phyloP scores from a whole-genome alignment of 2,888 invertebrate genomes.

The Yponomeuta sedellus region DNA sequence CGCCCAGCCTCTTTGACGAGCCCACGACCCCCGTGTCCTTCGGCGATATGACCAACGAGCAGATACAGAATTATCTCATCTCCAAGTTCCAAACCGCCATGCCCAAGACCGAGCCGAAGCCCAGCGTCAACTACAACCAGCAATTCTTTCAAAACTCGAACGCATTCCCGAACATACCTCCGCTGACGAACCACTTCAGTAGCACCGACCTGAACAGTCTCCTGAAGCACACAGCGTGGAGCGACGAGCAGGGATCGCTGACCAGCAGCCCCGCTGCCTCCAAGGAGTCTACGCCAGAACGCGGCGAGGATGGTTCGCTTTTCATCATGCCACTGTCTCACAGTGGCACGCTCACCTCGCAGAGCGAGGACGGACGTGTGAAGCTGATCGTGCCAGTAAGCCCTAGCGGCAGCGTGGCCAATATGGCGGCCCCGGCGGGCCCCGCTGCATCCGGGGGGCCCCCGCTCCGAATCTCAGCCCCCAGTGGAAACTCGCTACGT shows the following conservation, averaged over 20 bases:
- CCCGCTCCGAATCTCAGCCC: slow-evolving; percentile 44
- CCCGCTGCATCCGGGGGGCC: slow-evolving; percentile 39
- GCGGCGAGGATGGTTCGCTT: slow-evolving; percentile 57
- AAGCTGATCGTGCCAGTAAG: slow-evolving; percentile 79
- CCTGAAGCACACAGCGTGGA: slow-evolving; percentile 48
- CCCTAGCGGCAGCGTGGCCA: slow-evolving; percentile 56
- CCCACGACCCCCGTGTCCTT: slow-evolving; percentile 37
- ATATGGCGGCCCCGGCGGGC: slow-evolving; percentile 39
- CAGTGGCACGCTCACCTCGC: slow-evolving; percentile 77
- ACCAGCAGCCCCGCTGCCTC: slow-evolving; percentile 65
- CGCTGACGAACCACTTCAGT: slow-evolving; percentile 52
- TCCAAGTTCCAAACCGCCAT: slow-evolving; percentile 55
- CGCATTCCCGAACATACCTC: slow-evolving; percentile 64
- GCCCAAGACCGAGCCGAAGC: slow-evolving; percentile 29
- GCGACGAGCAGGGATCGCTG: slow-evolving; percentile 51
- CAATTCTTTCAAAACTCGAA: slow-evolving; percentile 56
- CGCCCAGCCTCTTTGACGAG: slow-evolving; percentile 20
- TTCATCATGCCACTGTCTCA: slow-evolving; percentile 83
- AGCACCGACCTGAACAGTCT: slow-evolving; percentile 44
- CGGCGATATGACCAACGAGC: slow-evolving; percentile 54
- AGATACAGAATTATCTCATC: slow-evolving; percentile 61
- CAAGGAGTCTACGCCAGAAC: slow-evolving; percentile 60
- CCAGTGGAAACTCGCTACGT: slow-evolving; percentile 38
- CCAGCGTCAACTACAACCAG: slow-evolving; percentile 46
- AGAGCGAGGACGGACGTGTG: slow-evolving; percentile 77